A percentile compares a stretch with the other conserved stretches of the same genome.
Conservation (phyloP, 2,797 vertebrate species). For the Macroramphosus scolopax region DNA sequence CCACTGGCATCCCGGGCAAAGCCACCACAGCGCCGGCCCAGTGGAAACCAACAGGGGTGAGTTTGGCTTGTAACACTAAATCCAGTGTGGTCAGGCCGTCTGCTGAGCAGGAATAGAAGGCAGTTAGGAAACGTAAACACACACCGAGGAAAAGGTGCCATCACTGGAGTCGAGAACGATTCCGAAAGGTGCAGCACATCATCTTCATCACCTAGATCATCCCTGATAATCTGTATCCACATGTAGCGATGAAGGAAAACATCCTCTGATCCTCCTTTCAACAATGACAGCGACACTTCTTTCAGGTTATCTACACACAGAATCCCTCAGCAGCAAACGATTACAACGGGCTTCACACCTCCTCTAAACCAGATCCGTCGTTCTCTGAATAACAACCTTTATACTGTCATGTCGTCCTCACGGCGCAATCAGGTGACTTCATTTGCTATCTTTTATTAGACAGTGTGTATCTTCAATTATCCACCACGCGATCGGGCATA, state of each 20-base stretch:
- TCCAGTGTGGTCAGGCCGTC: slow-evolving; percentile 58
- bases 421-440: too few species aligned
- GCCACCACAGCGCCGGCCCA: slow-evolving; percentile 60
- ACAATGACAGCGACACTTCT: too few species aligned
- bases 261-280: too few species aligned
- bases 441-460: slow-evolving; percentile 15
- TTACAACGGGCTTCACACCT: too few species aligned
- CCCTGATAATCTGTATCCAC: too few species aligned
- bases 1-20: slow-evolving; percentile 60
- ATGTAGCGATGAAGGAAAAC: too few species aligned
- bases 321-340: too few species aligned
- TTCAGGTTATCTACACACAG: too few species aligned
- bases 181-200: too few species aligned
- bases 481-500: slow-evolving; percentile 31
- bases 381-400: too few species aligned
- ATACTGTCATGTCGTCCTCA: slow-evolving; percentile 2
- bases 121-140: slow-evolving; percentile 41
- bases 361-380: too few species aligned
- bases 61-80: slow-evolving; percentile 60
- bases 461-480: slow-evolving; percentile 38
- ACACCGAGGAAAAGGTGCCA: slow-evolving; percentile 15
- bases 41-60: slow-evolving; percentile 54
- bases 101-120: slow-evolving; percentile 56
- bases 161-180: background rate
- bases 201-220: too few species aligned